Percentiles rank a stretch among this genome's conserved stretches.
These are phyloP conservation scores for Callosobruchus maculatus DNA, from an alignment of 2,888 invertebrate genomes.

Conservation along the genomic window DNA sequence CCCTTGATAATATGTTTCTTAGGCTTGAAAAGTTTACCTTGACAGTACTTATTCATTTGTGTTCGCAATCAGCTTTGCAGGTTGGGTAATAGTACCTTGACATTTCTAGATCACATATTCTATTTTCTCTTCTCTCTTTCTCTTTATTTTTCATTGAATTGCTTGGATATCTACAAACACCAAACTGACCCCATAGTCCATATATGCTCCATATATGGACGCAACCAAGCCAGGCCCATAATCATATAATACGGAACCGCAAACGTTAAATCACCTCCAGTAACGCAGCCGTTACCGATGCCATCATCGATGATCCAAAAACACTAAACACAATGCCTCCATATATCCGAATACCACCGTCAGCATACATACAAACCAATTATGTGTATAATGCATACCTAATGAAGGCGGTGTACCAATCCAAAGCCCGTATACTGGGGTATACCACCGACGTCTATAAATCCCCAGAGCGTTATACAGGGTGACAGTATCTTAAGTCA, in stretches of 20 bases:
- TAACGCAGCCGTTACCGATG: neutral
- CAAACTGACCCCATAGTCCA: neutral
- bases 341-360: neutral
- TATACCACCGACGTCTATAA: neutral
- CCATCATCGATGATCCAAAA: neutral
- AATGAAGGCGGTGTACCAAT: neutral
- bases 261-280: neutral
- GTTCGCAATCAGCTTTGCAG: no score
- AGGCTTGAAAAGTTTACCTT: no score
- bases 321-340: neutral
- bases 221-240: neutral
- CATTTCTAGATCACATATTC: no score
- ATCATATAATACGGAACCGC: neutral
- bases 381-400: neutral
- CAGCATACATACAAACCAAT: neutral
- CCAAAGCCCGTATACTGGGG: neutral
- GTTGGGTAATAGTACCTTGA: no score
- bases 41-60: no score
- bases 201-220: neutral
- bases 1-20: no score
- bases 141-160: no score
- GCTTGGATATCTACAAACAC: neutral
- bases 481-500: neutral
- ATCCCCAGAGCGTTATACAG: neutral
- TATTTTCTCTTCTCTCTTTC: no score